Evolutionary conservation across 2,888 invertebrate genomes (phyloP).

Genomic region (Xestia rhomboidea): DNA sequence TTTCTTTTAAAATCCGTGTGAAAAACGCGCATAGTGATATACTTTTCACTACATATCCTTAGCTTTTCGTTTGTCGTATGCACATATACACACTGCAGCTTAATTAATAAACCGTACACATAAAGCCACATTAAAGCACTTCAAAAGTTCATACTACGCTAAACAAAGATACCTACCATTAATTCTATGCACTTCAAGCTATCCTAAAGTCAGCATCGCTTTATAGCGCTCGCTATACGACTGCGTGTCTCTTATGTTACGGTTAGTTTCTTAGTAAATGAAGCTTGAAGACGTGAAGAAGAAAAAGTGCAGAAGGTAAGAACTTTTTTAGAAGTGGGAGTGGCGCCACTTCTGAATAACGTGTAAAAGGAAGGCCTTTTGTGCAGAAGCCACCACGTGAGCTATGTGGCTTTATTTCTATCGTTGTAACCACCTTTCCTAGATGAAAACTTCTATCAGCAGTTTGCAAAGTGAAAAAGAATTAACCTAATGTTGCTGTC

Average conservation of each 20-base stretch:
- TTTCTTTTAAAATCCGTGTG: neutral
- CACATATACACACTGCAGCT: neutral
- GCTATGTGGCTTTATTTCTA: too few relatives aligned
- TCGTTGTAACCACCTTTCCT: too few relatives aligned
- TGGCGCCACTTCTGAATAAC: neutral
- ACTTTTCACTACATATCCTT: neutral
- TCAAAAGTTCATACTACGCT: neutral
- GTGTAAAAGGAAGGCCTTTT: neutral
- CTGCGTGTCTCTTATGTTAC: conserved; percentile 49
- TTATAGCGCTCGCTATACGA: conserved; percentile 50
- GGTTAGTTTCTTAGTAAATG: conserved; percentile 70
- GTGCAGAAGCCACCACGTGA: neutral
- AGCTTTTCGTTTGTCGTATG: neutral
- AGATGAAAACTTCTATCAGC: too few relatives aligned
- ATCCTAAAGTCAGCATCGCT: conserved; percentile 27
- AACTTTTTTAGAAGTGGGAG: neutral
- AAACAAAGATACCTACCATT: conserved; percentile 13
- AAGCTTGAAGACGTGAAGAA: conserved; percentile 38
- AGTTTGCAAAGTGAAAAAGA: neutral
- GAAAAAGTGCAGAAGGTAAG: conserved; percentile 29
- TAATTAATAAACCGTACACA: neutral
- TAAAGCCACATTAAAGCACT: conserved; percentile 5
- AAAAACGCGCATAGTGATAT: neutral
- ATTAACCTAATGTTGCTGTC: neutral
- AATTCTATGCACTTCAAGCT: conserved; percentile 45